A percentile compares a stretch with the other conserved stretches of the same genome.
Conservation (phyloP, 2,888 invertebrate genomes). For the Microctonus hyperodae region DNA sequence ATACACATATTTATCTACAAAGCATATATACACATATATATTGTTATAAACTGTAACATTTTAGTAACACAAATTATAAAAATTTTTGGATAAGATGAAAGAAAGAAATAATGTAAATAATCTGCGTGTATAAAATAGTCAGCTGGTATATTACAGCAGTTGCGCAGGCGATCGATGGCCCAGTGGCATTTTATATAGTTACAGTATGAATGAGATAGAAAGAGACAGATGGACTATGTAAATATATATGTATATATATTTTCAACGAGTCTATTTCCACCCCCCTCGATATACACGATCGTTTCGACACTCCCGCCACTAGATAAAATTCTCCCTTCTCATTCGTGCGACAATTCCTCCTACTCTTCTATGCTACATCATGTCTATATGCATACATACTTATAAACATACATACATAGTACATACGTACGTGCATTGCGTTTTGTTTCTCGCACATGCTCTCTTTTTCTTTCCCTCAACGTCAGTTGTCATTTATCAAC, state of each 20-base stretch:
- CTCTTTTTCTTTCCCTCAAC: constrained; percentile 5
- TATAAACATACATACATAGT: too few relatives aligned
- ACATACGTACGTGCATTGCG: too few relatives aligned
- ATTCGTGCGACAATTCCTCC: neutral
- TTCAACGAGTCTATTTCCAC: neutral
- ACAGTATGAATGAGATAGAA: constrained; percentile 12
- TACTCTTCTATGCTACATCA: too few relatives aligned
- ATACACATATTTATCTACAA: too few relatives aligned
- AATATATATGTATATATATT: too few relatives aligned
- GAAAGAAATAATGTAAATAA: constrained; percentile 32
- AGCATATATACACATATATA: too few relatives aligned
- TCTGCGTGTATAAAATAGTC: constrained; percentile 48
- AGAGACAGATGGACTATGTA: neutral
- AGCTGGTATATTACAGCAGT: constrained; percentile 48
- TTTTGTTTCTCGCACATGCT: too few relatives aligned
- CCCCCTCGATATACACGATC: neutral
- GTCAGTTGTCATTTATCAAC: constrained; percentile 3
- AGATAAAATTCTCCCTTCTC: neutral
- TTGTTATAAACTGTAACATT: too few relatives aligned
- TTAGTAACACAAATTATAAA: neutral
- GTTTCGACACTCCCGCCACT: neutral
- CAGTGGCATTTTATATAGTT: constrained; percentile 47
- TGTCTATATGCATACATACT: too few relatives aligned
- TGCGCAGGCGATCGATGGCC: constrained; percentile 59
- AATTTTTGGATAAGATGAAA: neutral